Percentiles rank a stretch among this genome's conserved stretches.
phyloP scores from a whole-genome alignment of 2,888 invertebrate genomes.

The Unio delphinus region DNA sequence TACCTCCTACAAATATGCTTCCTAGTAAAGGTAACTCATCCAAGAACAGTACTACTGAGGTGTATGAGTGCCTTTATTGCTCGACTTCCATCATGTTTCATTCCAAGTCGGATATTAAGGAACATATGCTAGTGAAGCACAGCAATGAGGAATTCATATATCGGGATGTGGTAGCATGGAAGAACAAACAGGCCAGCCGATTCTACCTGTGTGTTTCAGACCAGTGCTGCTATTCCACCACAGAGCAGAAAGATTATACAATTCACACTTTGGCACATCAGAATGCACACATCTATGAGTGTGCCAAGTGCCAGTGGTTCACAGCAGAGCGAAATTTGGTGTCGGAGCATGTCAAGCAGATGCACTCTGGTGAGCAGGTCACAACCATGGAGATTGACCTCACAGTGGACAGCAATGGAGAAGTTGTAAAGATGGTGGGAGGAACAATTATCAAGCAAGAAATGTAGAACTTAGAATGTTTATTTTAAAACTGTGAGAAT shows the following conservation, averaged over 20 bases:
- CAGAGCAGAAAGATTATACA: slow-evolving; percentile 32
- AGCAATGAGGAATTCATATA: slow-evolving; percentile 39
- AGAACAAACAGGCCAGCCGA: slow-evolving; percentile 33
- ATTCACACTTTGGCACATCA: slow-evolving; percentile 40
- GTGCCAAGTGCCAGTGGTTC: slow-evolving; percentile 46
- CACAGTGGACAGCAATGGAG: slow-evolving; percentile 27
- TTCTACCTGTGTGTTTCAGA: slow-evolving; percentile 47
- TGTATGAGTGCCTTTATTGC: slow-evolving; percentile 40
- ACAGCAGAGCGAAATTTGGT: slow-evolving; percentile 21
- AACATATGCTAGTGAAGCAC: slow-evolving; percentile 42
- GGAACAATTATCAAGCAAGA: slow-evolving; percentile 42
- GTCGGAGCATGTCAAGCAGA: slow-evolving; percentile 24
- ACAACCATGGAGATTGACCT: slow-evolving; percentile 32
- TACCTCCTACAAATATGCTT: slow-evolving; percentile 2
- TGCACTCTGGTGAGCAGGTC: slow-evolving; percentile 27
- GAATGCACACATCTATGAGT: slow-evolving; percentile 42
- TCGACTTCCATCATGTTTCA: slow-evolving; percentile 10
- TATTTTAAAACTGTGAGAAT: no score
- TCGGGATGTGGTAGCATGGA: slow-evolving; percentile 44
- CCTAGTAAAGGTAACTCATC: slow-evolving; percentile 5
- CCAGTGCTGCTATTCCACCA: slow-evolving; percentile 32
- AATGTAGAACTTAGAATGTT: neutral
- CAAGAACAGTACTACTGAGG: slow-evolving; percentile 14
- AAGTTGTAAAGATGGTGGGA: slow-evolving; percentile 27
- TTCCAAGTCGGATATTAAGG: slow-evolving; percentile 39